Conservation (phyloP, 2,797 vertebrate genomes). For the Streptopelia turtur region DNA sequence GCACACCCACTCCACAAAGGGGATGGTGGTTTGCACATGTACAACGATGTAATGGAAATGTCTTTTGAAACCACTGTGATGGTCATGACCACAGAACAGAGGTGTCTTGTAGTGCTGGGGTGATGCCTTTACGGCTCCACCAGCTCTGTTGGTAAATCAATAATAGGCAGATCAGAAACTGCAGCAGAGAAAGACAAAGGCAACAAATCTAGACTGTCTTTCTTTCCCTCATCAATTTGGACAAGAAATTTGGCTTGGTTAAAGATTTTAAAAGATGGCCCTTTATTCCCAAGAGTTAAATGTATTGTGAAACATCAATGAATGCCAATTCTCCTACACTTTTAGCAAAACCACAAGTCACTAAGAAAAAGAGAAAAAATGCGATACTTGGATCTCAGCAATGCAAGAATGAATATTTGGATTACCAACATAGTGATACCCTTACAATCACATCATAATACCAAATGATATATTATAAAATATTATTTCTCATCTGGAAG, state of each 20-base stretch:
- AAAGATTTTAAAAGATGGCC: conserved; percentile 33
- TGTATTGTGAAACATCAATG: background rate
- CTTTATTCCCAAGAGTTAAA: background rate
- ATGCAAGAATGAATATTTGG: background rate
- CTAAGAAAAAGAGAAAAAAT: background rate
- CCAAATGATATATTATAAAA: background rate
- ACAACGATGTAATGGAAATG: background rate
- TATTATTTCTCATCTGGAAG: background rate
- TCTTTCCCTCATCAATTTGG: background rate
- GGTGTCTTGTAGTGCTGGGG: background rate
- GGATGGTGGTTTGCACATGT: background rate
- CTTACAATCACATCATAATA: background rate
- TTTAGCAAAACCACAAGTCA: background rate
- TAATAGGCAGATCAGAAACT: background rate
- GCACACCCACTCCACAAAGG: background rate
- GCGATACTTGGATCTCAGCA: background rate
- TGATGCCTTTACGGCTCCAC: background rate
- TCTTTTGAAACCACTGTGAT: background rate
- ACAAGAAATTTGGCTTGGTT: background rate
- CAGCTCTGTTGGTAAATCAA: background rate
- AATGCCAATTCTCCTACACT: background rate
- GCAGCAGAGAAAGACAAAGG: background rate
- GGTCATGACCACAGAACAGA: background rate
- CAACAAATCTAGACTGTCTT: background rate
- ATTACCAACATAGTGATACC: background rate